A percentile compares a stretch with the other conserved stretches of the same genome.
These are phyloP conservation scores for Leucosticte australis DNA, from an alignment of 2,113 vertebrate species.

Conservation along the genomic window DNA sequence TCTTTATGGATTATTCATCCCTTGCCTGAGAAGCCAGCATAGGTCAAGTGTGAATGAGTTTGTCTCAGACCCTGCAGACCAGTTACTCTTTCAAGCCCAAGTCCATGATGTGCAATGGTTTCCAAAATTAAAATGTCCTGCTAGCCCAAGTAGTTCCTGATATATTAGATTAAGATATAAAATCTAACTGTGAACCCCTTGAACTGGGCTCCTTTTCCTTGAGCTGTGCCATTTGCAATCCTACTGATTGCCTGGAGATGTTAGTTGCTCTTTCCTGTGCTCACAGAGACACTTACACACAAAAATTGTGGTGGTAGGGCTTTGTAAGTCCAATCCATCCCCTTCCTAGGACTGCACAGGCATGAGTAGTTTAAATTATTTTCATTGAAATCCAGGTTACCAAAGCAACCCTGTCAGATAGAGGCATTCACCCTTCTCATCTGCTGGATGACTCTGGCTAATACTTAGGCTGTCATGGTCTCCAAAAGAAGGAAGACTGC, in stretches of 20 bases:
- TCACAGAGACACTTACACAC: neutral
- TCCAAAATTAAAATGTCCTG: neutral
- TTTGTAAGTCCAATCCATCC: neutral
- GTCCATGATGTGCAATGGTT: neutral
- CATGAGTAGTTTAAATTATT: neutral
- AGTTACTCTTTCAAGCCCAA: neutral
- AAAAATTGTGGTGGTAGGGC: neutral
- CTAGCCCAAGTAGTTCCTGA: neutral
- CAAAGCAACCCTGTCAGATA: slow-evolving; percentile 10
- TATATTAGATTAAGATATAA: neutral
- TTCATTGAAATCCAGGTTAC: neutral
- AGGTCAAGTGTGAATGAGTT: slow-evolving; percentile 50
- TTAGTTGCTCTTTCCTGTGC: neutral
- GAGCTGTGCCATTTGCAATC: neutral
- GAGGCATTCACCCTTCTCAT: neutral
- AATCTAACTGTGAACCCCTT: neutral
- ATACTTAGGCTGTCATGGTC: neutral
- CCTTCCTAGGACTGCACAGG: neutral
- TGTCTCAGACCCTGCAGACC: slow-evolving; percentile 12
- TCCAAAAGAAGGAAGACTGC: neutral
- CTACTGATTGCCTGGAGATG: neutral
- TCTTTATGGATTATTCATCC: slow-evolving; percentile 66
- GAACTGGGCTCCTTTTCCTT: neutral
- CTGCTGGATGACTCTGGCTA: neutral
- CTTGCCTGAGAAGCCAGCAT: slow-evolving; percentile 52